Evolutionary conservation across 2,797 vertebrate genomes (phyloP).

Genomic region (Brachyrhaphis roseni): DNA sequence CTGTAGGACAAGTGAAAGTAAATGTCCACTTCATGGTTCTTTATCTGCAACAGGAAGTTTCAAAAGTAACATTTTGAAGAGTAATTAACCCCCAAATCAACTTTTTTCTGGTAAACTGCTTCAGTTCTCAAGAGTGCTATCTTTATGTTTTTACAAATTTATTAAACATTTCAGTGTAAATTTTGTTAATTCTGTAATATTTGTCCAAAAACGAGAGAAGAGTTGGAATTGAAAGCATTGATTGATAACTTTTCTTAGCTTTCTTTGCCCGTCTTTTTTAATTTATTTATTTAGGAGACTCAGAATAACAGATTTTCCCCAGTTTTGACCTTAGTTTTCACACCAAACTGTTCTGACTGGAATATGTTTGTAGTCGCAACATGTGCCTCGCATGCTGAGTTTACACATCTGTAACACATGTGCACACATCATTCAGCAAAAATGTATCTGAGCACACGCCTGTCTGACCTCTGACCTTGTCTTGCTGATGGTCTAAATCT

Average conservation of each 20-base stretch:
- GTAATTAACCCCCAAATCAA: not conserved
- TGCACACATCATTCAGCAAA: not conserved
- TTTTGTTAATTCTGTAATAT: not conserved
- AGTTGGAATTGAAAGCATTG: not conserved
- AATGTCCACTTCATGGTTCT: not conserved
- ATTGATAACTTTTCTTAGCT: not conserved
- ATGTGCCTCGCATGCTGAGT: not conserved
- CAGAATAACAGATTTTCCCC: not conserved
- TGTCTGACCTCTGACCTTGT: constrained; percentile 1
- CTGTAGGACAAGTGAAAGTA: not conserved
- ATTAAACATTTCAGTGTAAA: not conserved
- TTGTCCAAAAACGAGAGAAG: not conserved
- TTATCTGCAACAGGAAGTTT: not conserved
- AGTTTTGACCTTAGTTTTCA: not conserved
- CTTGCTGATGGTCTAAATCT: not conserved
- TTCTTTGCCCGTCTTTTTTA: not conserved
- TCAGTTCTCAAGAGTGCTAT: too few relatives aligned
- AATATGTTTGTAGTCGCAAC: not conserved
- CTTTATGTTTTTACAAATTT: not conserved
- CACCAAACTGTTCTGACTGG: not conserved
- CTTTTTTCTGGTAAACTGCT: not conserved
- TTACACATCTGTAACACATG: not conserved
- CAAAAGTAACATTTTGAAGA: not conserved
- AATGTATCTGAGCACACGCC: not conserved
- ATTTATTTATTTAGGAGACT: not conserved